phyloP scores from a whole-genome alignment of 2,113 vertebrate species.

The Mastomys natalensis region DNA sequence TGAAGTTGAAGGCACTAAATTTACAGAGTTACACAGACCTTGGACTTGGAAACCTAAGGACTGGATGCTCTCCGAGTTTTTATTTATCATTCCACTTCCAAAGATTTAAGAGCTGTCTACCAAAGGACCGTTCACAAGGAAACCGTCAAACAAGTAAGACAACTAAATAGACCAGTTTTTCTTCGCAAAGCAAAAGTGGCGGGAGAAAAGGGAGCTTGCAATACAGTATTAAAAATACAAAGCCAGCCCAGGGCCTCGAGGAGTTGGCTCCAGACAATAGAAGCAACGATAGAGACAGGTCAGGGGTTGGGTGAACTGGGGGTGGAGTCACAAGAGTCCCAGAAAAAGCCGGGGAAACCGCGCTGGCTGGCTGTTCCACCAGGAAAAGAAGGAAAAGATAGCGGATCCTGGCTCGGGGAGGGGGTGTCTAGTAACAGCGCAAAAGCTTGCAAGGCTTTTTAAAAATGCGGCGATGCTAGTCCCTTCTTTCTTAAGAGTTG shows the following conservation, averaged over 20 bases:
- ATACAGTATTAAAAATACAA: conserved; percentile 54
- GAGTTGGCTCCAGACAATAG: conserved; percentile 62
- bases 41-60: background rate
- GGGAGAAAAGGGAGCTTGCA: background rate
- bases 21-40: background rate
- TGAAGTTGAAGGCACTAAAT: background rate
- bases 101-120: background rate
- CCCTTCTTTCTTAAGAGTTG: background rate
- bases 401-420: background rate
- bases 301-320: conserved; percentile 25
- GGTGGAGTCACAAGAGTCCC: conserved; percentile 70
- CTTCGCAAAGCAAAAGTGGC: background rate
- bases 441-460: background rate
- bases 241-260: conserved; percentile 22
- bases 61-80: background rate
- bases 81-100: background rate
- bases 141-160: background rate
- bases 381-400: background rate
- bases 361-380: background rate
- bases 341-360: background rate
- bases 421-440: background rate
- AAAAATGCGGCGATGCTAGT: background rate
- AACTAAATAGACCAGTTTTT: background rate
- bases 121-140: background rate
- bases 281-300: background rate